A percentile compares a stretch with the other conserved stretches of the same genome.
Evolutionary conservation across 2,797 vertebrate species (phyloP).

Genomic region (Micromesistius poutassou): DNA sequence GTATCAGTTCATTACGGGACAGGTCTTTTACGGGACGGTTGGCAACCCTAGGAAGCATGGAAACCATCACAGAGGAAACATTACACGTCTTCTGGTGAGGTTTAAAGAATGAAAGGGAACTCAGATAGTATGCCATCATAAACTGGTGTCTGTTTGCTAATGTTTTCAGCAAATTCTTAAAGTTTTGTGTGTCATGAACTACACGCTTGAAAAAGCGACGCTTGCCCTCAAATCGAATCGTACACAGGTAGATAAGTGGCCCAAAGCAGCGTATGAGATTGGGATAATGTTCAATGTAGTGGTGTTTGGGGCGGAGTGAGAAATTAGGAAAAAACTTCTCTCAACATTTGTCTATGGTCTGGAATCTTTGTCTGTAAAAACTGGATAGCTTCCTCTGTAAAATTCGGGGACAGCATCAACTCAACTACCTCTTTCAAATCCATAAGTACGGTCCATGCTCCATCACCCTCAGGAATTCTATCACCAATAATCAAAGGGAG

Average conservation of each 20-base stretch:
- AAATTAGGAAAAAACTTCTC: not conserved
- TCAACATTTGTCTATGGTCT: not conserved
- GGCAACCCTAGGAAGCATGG: too few species aligned
- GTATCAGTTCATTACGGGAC: too few species aligned
- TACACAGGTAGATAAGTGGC: not conserved
- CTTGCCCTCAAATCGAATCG: not conserved
- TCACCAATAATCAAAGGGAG: slow-evolving; percentile 15
- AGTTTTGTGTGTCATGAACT: not conserved
- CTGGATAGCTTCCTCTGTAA: not conserved
- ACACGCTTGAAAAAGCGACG: not conserved
- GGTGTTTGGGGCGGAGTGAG: not conserved
- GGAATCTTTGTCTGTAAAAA: not conserved
- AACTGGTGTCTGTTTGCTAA: not conserved
- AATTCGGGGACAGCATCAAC: not conserved
- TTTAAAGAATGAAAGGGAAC: not conserved
- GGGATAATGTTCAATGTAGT: not conserved
- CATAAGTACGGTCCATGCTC: not conserved
- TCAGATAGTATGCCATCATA: not conserved
- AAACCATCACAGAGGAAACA: not conserved
- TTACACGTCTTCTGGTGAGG: not conserved
- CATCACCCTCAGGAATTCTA: slow-evolving; percentile 10
- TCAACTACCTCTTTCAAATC: not conserved
- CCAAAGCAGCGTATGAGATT: not conserved
- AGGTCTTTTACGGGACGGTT: too few species aligned
- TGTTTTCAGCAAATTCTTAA: not conserved